Evolutionary conservation across 2,888 invertebrate genomes (phyloP), one percentile per base, ranked within the genome.

Genomic region (Autographa gamma): DNA sequence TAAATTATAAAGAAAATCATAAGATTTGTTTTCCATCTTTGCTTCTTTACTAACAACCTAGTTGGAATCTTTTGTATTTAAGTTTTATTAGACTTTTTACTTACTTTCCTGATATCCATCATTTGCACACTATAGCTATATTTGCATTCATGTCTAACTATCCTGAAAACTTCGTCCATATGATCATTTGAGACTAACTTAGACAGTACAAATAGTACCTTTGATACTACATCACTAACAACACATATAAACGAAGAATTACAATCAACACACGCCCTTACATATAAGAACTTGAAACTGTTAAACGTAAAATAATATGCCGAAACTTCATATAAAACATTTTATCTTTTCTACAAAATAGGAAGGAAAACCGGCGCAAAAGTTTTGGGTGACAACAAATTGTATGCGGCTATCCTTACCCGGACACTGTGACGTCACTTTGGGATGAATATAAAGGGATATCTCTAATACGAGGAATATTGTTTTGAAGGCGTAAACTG

Each of bases 361-460:
- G 54, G 69, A 75, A 66, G 61, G 71, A 63, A 71, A 73, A 62
- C 61, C 19, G 18, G 32, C 5, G 16, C 9, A 0, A 66, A 82
- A 82, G 60, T 81, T 82, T 76, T 60, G 18, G 72, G 67, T 38
- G 69, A 77, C 77, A 72, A 74, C 69, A 81, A 82, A 81, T 81
- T 81, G 71, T 73, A 69, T 66, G 73, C 62, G 69, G 18, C 67
- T 62, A 73, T 79, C 79, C 38, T 76, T 82, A 81, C 77, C 81
- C 77, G 41, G 61, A 71, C 69, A 68, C 66, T 64, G 62, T 72
- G 70, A 69, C 74, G 69, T 77, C 68, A 74, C 71, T 80, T 75
- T 63, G 65, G 59, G 58, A 41, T 18, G 43, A 32, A 9, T 63
- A 61, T 65, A 59, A 67, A 48, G 41, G 65, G 60, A 68, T 67